These are phyloP conservation scores for Vulpes vulpes DNA, from an alignment of 2,113 vertebrate genomes.

Conservation along the genomic window DNA sequence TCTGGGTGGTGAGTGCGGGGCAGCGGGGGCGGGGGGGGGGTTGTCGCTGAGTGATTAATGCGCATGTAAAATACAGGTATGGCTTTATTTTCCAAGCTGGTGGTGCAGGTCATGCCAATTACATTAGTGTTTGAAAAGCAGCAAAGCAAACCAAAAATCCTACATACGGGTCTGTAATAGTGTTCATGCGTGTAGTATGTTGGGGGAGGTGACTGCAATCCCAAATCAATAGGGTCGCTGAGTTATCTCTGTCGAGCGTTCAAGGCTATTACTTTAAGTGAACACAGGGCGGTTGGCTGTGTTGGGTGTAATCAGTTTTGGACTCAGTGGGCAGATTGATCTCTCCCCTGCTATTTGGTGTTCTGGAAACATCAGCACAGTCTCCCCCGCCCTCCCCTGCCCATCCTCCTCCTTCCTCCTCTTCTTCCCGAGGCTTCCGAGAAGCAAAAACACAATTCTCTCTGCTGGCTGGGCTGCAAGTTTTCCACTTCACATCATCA, in stretches of 20 bases:
- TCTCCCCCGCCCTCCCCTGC: not conserved
- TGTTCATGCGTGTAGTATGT: not conserved
- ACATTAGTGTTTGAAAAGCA: not conserved
- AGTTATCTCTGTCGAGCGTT: conserved; percentile 58
- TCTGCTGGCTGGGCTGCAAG: not conserved
- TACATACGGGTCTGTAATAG: not conserved
- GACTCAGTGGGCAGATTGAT: conserved; percentile 18
- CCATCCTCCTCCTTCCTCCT: too few species aligned
- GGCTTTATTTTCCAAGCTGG: not conserved
- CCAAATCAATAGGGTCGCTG: conserved; percentile 49
- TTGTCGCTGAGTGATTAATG: not conserved
- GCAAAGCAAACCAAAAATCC: not conserved
- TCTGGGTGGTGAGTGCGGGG: not conserved
- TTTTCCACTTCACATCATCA: conserved; percentile 56
- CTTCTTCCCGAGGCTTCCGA: not conserved
- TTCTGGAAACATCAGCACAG: not conserved
- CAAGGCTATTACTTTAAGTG: conserved; percentile 65
- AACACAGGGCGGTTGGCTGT: not conserved
- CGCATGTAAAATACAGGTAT: not conserved
- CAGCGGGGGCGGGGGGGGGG: too few species aligned
- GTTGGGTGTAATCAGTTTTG: conserved; percentile 45
- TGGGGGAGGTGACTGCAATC: conserved; percentile 21
- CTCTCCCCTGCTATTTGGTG: not conserved
- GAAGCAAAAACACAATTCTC: not conserved
- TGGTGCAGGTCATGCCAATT: not conserved